A percentile compares a stretch with the other conserved stretches of the same genome.
Evolutionary conservation across 2,888 invertebrate genomes (phyloP).

Genomic region (Ormyrus labotus): DNA sequence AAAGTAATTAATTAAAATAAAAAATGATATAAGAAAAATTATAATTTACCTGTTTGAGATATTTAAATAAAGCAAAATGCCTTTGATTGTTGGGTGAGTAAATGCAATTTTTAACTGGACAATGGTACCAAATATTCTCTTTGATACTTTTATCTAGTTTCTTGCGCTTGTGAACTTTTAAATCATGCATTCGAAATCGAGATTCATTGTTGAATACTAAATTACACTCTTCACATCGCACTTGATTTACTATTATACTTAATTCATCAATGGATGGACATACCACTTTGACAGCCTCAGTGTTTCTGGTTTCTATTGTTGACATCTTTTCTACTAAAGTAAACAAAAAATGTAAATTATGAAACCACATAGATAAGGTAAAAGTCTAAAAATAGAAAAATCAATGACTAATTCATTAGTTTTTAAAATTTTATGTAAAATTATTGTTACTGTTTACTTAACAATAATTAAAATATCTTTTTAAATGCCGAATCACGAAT

Average conservation of each 20-base stretch:
- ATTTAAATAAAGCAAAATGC: conserved; percentile 72
- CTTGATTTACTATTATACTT: conserved; percentile 69
- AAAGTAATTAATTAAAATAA: conserved; percentile 12
- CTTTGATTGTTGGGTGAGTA: conserved; percentile 68
- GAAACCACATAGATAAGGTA: no score
- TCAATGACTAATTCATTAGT: no score
- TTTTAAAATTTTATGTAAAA: no score
- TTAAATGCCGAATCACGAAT: neutral
- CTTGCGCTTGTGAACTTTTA: conserved; percentile 70
- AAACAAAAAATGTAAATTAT: neutral
- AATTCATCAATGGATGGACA: conserved; percentile 71
- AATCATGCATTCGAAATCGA: conserved; percentile 70
- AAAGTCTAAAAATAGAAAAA: no score
- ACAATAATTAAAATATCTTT: neutral
- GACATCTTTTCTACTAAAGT: conserved; percentile 25
- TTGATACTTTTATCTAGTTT: conserved; percentile 67
- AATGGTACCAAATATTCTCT: conserved; percentile 70
- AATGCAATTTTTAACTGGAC: conserved; percentile 70
- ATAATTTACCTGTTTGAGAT: conserved; percentile 72
- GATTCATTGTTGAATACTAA: conserved; percentile 70
- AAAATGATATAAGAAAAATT: conserved; percentile 25
- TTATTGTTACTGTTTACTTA: no score
- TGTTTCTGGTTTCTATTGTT: conserved; percentile 27
- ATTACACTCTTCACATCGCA: conserved; percentile 70
- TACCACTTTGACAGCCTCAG: conserved; percentile 61